Base-by-base conservation (phyloP, 1,140 invertebrate species). In the Saxidomus purpurata region DNA sequence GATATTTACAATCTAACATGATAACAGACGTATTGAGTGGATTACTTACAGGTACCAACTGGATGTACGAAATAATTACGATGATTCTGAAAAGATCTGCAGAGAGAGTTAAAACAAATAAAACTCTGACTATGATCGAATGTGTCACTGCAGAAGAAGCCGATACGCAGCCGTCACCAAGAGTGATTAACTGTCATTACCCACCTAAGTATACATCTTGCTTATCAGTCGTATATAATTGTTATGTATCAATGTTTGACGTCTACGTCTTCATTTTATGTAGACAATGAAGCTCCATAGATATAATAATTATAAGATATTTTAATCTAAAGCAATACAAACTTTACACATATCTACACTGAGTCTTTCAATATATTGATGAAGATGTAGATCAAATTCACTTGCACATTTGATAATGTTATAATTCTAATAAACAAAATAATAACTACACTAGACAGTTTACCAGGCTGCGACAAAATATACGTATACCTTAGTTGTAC, bases 161-260 rank as follows among this genome's bases (percentile, higher is more conserved):
- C 17, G 71, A 84, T 28, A 28, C 19, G n/a, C 34, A 85, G 31
- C 25, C 49, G 8, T 89, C 88, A 1, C 88, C 81, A 8, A n/a
- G 88, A n/a, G 69, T 84, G 8, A 22, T 89, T 9, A 77, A 89
- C 71, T 74, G 80, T 3, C 88, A 89, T 36, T 69, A 77, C 0
- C 52, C 61, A 1, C 55, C n/a, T 11, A 28, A 34, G 31, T 71
- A 63, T 43, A 43, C 43, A 43, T 43, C 6, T 4, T 19, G 6
- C 4, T 61, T 61, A 22, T 6, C 6, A 9, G 6, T 61, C 59
- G 6, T 61, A 9, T n/a, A 9, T 9, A n/a, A 61, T n/a, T 8
- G 4, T 28, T 61, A 22, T 61, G 43, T 43, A 43, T 8, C 43
- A 4, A 43, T 61, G 59, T 6, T 61, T 22, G 4, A 6, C 3